Evolutionary conservation across 2,888 invertebrate genomes (phyloP).

Genomic region (Disparrhopalites patrizii): DNA sequence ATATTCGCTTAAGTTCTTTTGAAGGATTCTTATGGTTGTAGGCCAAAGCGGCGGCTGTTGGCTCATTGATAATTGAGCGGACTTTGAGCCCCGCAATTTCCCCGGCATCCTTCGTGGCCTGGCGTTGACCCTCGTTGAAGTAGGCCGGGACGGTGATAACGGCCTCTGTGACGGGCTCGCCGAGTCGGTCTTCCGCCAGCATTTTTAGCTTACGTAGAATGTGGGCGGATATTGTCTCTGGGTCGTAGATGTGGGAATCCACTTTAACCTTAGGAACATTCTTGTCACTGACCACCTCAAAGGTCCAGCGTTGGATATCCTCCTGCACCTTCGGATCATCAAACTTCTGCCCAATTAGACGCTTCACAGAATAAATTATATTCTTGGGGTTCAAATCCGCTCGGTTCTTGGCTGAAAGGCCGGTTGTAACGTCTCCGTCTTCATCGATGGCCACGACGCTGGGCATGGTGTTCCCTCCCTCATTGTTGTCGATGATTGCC

Average conservation of each 20-base stretch:
- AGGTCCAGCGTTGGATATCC: background rate
- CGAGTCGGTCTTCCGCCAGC: background rate
- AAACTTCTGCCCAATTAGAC: background rate
- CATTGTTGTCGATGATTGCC: background rate
- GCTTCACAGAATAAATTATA: background rate
- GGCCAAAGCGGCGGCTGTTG: no score
- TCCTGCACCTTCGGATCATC: no score
- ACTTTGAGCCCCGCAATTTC: no score
- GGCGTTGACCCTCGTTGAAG: no score
- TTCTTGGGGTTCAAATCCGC: background rate
- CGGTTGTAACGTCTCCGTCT: background rate
- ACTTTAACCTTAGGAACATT: background rate
- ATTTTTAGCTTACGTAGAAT: background rate
- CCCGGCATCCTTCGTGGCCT: no score
- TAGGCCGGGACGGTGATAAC: background rate
- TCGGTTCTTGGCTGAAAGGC: background rate
- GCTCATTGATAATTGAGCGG: no score
- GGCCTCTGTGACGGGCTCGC: background rate
- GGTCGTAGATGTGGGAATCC: background rate
- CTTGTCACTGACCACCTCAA: background rate
- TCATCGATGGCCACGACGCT: background rate
- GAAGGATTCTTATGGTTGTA: background rate
- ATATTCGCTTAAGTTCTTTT: background rate
- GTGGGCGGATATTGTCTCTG: background rate
- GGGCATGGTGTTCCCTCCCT: background rate